These are phyloP conservation scores for Forpus xanthops DNA, from an alignment of 2,797 vertebrate genomes.

Conservation along the genomic window DNA sequence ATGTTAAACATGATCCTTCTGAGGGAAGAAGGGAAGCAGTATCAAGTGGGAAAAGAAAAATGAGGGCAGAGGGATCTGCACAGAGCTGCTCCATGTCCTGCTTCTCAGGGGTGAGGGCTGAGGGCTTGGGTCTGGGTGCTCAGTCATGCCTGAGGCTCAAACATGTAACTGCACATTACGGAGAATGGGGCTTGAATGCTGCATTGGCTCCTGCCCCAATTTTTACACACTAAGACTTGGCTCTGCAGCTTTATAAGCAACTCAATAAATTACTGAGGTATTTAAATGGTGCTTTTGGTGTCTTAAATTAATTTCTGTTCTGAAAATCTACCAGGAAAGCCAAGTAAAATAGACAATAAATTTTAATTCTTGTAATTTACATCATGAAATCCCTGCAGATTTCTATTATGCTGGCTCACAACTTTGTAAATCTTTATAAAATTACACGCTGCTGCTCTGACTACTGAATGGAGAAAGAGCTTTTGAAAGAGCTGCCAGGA, in stretches of 20 bases:
- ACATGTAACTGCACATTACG: rapidly evolving
- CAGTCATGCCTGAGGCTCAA: not conserved
- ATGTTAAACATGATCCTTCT: rapidly evolving
- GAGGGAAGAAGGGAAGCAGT: not conserved
- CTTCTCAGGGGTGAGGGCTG: rapidly evolving
- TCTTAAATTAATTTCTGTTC: not conserved
- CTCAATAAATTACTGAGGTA: not conserved
- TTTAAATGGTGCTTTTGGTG: not conserved
- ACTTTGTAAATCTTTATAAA: not conserved
- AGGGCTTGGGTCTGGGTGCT: not conserved
- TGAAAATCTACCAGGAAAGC: not conserved
- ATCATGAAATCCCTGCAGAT: not conserved
- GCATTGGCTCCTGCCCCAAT: not conserved
- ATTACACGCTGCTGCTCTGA: not conserved
- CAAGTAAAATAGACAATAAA: not conserved
- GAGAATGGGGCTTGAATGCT: rapidly evolving
- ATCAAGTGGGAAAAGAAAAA: not conserved
- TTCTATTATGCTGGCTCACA: not conserved
- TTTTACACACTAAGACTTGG: not conserved
- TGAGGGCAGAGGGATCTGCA: rapidly evolving
- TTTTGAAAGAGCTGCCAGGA: not conserved
- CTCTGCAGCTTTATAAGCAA: not conserved
- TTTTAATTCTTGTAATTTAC: not conserved
- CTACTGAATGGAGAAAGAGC: not conserved
- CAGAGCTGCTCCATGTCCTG: not conserved